Conservation (phyloP, 2,888 invertebrate genomes). For the Trichogramma dendrolimi region DNA sequence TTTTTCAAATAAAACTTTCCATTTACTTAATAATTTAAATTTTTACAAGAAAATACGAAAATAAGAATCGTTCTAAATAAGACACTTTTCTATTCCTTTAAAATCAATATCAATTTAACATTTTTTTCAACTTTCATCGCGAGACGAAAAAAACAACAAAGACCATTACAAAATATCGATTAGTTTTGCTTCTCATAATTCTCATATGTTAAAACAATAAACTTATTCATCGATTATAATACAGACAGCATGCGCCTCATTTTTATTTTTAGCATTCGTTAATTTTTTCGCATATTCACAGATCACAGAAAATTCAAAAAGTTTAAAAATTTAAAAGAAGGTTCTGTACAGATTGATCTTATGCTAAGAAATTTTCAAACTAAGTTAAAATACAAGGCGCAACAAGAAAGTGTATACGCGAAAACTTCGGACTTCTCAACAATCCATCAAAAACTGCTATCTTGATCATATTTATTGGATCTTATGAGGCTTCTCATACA, state of each 20-base stretch:
- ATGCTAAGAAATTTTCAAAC: conserved; percentile 13
- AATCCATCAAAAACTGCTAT: not conserved
- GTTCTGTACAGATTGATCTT: conserved; percentile 12
- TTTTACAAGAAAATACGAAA: not conserved
- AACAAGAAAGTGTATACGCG: not conserved
- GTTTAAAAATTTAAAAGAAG: conserved; percentile 20
- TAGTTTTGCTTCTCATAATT: not conserved
- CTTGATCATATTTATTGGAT: too few relatives aligned
- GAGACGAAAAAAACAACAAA: too few relatives aligned
- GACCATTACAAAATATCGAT: not conserved
- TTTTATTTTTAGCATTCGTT: conserved; percentile 19
- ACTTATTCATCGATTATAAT: conserved; percentile 18
- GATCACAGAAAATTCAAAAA: conserved; percentile 29
- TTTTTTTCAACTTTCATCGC: too few relatives aligned
- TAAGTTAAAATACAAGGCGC: conserved; percentile 2
- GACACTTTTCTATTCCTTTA: too few relatives aligned
- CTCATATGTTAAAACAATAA: conserved; percentile 13
- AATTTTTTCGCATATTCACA: conserved; percentile 23
- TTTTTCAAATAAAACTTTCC: not conserved
- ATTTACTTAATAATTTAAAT: not conserved
- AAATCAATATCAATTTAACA: too few relatives aligned
- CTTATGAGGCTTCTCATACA: too few relatives aligned
- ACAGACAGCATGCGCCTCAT: conserved; percentile 14
- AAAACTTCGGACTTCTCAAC: not conserved
- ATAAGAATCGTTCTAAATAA: not conserved